phyloP scores from a whole-genome alignment of 2,113 vertebrate species.

The Antennarius striatus region DNA sequence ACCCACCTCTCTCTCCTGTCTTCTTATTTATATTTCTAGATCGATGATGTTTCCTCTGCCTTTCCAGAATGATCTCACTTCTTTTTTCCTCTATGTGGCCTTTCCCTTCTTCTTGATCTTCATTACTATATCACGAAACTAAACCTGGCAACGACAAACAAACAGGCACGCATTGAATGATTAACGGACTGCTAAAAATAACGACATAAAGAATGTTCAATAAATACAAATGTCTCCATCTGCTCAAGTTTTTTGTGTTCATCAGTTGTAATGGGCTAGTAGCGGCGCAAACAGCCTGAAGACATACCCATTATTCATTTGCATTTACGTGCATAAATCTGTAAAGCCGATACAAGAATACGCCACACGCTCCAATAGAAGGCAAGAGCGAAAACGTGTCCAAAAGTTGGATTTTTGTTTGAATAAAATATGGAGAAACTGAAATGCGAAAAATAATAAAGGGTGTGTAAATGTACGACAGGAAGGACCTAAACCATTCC shows the following conservation, averaged over 20 bases:
- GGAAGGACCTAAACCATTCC: conserved; percentile 53
- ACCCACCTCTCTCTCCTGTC: conserved; percentile 29
- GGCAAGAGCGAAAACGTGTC: neutral
- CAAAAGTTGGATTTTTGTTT: too few species aligned
- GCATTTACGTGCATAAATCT: conserved; percentile 14
- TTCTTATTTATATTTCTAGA: conserved; percentile 45
- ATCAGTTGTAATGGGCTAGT: neutral
- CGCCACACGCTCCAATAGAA: neutral
- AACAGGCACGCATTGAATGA: conserved; percentile 34
- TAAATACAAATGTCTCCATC: conserved; percentile 51
- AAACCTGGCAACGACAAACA: conserved; percentile 6
- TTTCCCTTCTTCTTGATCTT: conserved; percentile 6
- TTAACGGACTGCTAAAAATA: conserved; percentile 26
- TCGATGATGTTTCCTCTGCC: conserved; percentile 43
- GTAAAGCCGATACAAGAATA: neutral
- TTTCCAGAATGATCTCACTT: conserved; percentile 14
- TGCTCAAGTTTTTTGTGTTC: conserved; percentile 45
- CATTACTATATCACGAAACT: neutral
- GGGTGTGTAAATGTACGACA: conserved; percentile 11
- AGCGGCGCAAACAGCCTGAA: conserved; percentile 11
- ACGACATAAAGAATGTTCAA: conserved; percentile 22
- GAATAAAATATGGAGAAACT: too few species aligned
- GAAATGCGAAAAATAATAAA: too few species aligned
- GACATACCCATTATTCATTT: conserved; percentile 6
- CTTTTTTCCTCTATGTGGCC: neutral